Conservation (phyloP, 2,113 vertebrate species). For the Caloenas nicobarica region DNA sequence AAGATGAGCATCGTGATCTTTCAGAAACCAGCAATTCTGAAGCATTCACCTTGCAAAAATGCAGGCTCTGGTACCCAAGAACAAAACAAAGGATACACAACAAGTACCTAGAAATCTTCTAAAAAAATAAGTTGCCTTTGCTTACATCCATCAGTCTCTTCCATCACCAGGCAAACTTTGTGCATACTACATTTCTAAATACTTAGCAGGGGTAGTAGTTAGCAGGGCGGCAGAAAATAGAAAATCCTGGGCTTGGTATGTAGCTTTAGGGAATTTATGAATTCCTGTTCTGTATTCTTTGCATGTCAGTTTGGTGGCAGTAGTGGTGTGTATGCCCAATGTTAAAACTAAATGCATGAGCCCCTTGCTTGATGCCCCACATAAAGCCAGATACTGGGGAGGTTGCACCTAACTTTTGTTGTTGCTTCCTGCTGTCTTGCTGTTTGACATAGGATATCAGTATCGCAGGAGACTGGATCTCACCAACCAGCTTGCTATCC, state of each 20-base stretch:
- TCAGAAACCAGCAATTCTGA: background rate
- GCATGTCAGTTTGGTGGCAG: constrained; percentile 87
- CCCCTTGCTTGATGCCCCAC: constrained; percentile 97
- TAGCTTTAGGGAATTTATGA: constrained; percentile 17
- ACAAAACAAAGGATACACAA: background rate
- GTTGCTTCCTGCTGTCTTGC: constrained; percentile 87
- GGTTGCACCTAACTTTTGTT: constrained; percentile 87
- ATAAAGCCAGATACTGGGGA: constrained; percentile 98
- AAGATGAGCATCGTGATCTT: background rate
- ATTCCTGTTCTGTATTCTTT: constrained; percentile 70
- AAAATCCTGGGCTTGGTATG: background rate
- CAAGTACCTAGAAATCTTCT: background rate
- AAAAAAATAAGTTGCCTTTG: background rate
- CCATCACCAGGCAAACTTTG: background rate
- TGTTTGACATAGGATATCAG: constrained; percentile 66
- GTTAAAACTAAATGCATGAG: constrained; percentile 94
- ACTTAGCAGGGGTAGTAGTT: background rate
- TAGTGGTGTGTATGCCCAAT: constrained; percentile 83
- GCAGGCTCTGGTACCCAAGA: background rate
- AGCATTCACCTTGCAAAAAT: background rate
- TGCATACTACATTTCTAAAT: background rate
- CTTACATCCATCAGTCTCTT: background rate
- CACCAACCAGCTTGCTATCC: constrained; percentile 29
- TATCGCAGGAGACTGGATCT: constrained; percentile 78
- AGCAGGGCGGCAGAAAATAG: background rate